Conservation (phyloP, 2,888 invertebrate genomes). For the Deroplatys truncata region DNA sequence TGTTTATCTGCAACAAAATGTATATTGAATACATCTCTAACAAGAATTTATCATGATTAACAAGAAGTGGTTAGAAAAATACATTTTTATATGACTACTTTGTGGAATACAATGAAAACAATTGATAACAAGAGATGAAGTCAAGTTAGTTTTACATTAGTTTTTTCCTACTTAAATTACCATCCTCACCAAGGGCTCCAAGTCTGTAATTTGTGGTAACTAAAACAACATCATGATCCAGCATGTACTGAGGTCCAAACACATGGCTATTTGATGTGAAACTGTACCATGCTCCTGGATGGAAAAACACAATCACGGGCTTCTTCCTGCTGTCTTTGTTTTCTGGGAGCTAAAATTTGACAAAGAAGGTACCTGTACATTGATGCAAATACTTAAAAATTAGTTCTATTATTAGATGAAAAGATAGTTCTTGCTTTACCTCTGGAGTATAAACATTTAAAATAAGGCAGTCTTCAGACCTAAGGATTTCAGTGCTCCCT, state of each 20-base stretch:
- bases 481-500: background rate
- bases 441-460: background rate
- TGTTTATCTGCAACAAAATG: too few relatives aligned
- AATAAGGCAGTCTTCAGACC: background rate
- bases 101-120: too few relatives aligned
- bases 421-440: background rate
- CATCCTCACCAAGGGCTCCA: slow-evolving; percentile 14
- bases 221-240: slow-evolving; percentile 61
- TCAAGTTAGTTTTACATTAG: background rate
- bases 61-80: too few relatives aligned
- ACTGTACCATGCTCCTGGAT: slow-evolving; percentile 62
- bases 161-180: too few relatives aligned
- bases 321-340: slow-evolving; percentile 26
- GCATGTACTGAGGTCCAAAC: slow-evolving; percentile 57
- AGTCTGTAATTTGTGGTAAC: slow-evolving; percentile 40
- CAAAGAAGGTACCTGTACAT: too few relatives aligned
- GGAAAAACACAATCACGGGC: slow-evolving; percentile 65
- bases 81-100: too few relatives aligned
- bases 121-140: too few relatives aligned
- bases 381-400: too few relatives aligned
- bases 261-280: slow-evolving; percentile 54
- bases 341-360: background rate
- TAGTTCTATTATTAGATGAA: too few relatives aligned
- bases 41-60: too few relatives aligned
- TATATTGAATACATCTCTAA: too few relatives aligned